These are phyloP conservation scores for Ennomos quercinarius DNA, from an alignment of 2,888 invertebrate species.

Conservation along the genomic window DNA sequence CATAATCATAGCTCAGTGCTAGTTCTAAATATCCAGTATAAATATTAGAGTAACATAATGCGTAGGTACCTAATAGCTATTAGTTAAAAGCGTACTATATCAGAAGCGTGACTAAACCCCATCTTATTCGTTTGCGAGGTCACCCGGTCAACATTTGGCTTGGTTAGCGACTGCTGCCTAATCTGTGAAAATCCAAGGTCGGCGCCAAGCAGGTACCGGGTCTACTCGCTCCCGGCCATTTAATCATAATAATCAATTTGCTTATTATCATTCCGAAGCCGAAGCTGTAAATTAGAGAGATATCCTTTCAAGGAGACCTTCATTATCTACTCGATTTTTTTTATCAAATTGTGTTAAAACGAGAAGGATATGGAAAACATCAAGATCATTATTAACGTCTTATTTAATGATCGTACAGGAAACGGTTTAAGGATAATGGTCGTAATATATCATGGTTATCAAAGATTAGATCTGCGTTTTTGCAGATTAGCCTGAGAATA, in stretches of 20 bases:
- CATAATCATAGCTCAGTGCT: no score
- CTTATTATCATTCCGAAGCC: slow-evolving; percentile 55
- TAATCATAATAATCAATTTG: slow-evolving; percentile 41
- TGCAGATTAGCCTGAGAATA: slow-evolving; percentile 20
- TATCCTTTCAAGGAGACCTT: slow-evolving; percentile 39
- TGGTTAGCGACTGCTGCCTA: slow-evolving; percentile 19
- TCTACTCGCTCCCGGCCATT: slow-evolving; percentile 51
- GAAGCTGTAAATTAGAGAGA: slow-evolving; percentile 43
- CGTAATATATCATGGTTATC: slow-evolving; percentile 1
- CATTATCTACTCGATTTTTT: slow-evolving; percentile 5
- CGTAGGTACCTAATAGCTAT: slow-evolving; percentile 9
- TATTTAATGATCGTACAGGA: slow-evolving; percentile 7
- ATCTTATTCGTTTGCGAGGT: slow-evolving; percentile 68
- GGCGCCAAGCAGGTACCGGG: slow-evolving; percentile 49
- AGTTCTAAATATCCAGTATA: slow-evolving; percentile 5
- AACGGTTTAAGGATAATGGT: slow-evolving; percentile 5
- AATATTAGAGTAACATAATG: slow-evolving; percentile 9
- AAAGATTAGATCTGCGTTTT: slow-evolving; percentile 9
- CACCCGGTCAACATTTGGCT: slow-evolving; percentile 71
- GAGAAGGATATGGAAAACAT: slow-evolving; percentile 4
- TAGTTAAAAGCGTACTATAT: slow-evolving; percentile 47
- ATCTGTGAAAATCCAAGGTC: slow-evolving; percentile 65
- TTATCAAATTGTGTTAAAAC: not conserved
- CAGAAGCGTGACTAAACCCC: slow-evolving; percentile 71
- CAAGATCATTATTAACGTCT: not conserved